Evolutionary conservation across 1,140 invertebrate species (phyloP).

Genomic region (Adoxophyes honmai): DNA sequence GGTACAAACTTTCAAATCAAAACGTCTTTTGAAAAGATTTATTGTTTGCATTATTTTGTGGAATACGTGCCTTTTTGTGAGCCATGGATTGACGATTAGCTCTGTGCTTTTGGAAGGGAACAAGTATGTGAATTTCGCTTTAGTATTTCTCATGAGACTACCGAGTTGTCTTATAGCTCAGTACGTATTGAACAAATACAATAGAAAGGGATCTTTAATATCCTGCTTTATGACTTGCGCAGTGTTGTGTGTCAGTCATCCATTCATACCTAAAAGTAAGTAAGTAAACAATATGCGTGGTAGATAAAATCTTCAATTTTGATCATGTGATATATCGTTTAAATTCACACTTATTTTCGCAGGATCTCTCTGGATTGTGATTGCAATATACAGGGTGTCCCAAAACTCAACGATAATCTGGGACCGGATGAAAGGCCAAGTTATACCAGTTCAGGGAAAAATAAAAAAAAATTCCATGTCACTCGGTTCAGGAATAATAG

Average conservation of each 20-base stretch:
- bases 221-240: not conserved
- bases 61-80: constrained; percentile 82
- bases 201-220: constrained; percentile 3
- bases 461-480: too few species aligned
- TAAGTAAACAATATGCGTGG: not conserved
- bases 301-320: too few species aligned
- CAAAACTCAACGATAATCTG: too few species aligned
- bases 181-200: not conserved
- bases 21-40: constrained; percentile 8
- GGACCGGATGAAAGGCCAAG: too few species aligned
- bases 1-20: not conserved
- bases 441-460: too few species aligned
- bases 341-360: constrained; percentile 13
- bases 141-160: constrained; percentile 79
- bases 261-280: constrained; percentile 13
- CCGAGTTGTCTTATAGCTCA: constrained; percentile 79
- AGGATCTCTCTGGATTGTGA: constrained; percentile 34
- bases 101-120: constrained; percentile 82
- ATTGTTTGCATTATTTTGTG: constrained; percentile 81
- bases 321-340: not conserved
- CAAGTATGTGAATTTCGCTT: constrained; percentile 80
- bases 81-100: constrained; percentile 86
- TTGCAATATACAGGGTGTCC: too few species aligned
- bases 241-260: constrained; percentile 9
- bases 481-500: too few species aligned